Base-by-base conservation (phyloP, 1,140 invertebrate genomes). In the Nephila pilipes region DNA sequence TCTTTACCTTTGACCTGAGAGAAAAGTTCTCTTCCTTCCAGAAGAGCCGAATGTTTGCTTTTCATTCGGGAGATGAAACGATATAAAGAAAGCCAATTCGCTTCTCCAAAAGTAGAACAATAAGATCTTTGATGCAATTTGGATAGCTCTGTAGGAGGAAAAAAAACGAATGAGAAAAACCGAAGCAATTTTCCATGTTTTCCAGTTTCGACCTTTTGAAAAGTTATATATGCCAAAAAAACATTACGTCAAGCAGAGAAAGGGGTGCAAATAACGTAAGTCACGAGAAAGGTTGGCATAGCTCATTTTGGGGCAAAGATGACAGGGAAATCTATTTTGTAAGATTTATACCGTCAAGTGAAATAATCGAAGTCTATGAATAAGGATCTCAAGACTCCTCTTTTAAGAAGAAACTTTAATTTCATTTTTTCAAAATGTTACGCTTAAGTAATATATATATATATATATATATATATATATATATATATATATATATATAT, bases 41-140 rank as follows among this genome's bases (percentile, higher is more conserved):
- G 46, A 88, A 88, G 29, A 69, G 36, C 38, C n/a, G 46, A 58
- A 83, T 91, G 89, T 91, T 91, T 91, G 89, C 55, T 91, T 91
- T 91, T 91, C 89, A 91, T 91, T 83, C 79, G 54, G 54, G 8
- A 63, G 54, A 91, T 91, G 89, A 91, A 91, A 46, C 65, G 89
- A 65, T 91, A 83, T 91, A 83, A 91, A 90, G 55, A 83, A 91
- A 91, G 46, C 88, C n/a, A 80, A 90, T 91, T 83, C 80, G 32
- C 14, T 91, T 91, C 75, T 20, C 38, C 54, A 83, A 83, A 88
- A 88, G 55, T 38, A 83, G 75, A 91, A 91, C 79, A 91, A 83
- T 83, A 83, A 91, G 89, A 91, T 91, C 79, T 91, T 79, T 83
- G 89, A 83, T 63, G 89, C 89, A 91, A 91, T 91, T 91, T 83